Evolutionary conservation across 2,113 vertebrate species (phyloP).

Genomic region (Entelurus aequoreus): DNA sequence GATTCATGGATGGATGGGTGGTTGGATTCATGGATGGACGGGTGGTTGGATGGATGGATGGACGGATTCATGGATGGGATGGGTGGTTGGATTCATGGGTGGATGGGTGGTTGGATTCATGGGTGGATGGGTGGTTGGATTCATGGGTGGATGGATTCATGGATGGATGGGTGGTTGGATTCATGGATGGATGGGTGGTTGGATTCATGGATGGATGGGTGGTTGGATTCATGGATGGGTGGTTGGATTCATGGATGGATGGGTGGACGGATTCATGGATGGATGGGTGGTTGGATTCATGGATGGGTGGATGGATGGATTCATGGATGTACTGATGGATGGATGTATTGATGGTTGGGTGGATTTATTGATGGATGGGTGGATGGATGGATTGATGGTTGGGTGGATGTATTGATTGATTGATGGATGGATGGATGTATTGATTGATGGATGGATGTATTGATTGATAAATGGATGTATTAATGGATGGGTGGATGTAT

Average conservation of each 20-base stretch:
- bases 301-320: too few relatives aligned
- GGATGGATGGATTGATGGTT: not conserved
- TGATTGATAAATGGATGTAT: too few relatives aligned
- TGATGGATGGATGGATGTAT: not conserved
- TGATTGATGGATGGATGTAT: not conserved
- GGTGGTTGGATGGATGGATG: not conserved
- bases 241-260: not conserved
- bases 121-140: not conserved
- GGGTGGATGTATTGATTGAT: too few relatives aligned
- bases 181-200: not conserved
- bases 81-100: not conserved
- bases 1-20: not conserved
- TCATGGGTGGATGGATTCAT: too few relatives aligned
- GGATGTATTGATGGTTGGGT: not conserved
- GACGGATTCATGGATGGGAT: not conserved
- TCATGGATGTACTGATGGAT: not conserved
- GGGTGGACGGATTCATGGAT: not conserved
- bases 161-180: too few relatives aligned
- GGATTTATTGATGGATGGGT: too few relatives aligned
- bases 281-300: too few relatives aligned
- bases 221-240: too few relatives aligned
- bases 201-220: not conserved
- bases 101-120: not conserved
- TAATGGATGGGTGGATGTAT: too few relatives aligned
- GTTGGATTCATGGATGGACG: too few relatives aligned